phyloP scores from a whole-genome alignment of 2,797 vertebrate genomes.

The Protonibea diacanthus region DNA sequence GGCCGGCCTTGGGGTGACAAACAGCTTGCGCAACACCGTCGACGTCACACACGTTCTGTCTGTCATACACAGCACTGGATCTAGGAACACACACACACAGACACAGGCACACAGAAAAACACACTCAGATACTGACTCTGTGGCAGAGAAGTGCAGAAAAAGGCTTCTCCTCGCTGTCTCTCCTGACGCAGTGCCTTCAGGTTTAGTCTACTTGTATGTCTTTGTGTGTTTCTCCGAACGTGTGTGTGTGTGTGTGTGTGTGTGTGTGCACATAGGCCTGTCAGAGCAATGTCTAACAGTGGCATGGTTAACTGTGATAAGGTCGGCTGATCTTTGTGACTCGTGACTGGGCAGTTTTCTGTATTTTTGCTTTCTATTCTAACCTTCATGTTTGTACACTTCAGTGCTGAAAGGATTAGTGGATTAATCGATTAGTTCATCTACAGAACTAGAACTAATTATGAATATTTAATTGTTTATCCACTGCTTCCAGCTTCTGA shows the following conservation, averaged over 20 bases:
- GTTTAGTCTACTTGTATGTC: constrained; percentile 50
- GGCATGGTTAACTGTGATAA: constrained; percentile 38
- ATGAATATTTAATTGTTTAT: neutral
- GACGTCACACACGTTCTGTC: constrained; percentile 60
- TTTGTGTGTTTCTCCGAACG: constrained; percentile 10
- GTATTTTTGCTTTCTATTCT: neutral
- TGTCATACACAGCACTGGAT: constrained; percentile 48
- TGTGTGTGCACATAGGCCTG: constrained; percentile 15
- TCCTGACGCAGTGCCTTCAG: constrained; percentile 66
- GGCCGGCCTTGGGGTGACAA: constrained; percentile 66
- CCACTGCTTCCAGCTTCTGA: neutral
- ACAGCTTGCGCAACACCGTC: constrained; percentile 80
- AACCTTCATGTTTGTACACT: neutral
- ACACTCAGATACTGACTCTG: constrained; percentile 32
- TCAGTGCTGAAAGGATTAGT: neutral
- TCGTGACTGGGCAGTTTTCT: constrained; percentile 59
- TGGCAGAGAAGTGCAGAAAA: constrained; percentile 41
- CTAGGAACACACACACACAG: constrained; percentile 32
- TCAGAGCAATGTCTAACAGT: constrained; percentile 10
- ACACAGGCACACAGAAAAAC: constrained; percentile 13
- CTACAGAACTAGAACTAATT: neutral
- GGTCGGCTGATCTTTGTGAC: constrained; percentile 27
- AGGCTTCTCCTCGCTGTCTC: constrained; percentile 43
- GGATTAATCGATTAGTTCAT: neutral
- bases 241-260: constrained; percentile 29